phyloP scores from a whole-genome alignment of 2,113 vertebrate species.

The Donacobius atricapilla region DNA sequence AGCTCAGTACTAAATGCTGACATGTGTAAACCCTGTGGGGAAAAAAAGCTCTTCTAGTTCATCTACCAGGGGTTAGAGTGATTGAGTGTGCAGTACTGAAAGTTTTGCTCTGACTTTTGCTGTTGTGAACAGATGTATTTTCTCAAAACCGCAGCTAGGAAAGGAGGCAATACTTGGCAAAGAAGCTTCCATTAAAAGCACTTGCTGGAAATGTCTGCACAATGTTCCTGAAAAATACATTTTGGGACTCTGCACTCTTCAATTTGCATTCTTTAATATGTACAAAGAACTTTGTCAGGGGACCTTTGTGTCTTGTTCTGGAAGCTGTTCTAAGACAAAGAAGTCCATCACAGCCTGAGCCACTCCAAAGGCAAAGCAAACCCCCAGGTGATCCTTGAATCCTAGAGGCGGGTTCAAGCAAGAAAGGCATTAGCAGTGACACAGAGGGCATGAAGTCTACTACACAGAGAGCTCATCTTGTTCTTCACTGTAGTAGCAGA shows the following conservation, averaged over 20 bases:
- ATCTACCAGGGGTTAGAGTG: neutral
- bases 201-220: constrained; percentile 32
- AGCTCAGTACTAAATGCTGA: neutral
- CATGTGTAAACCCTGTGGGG: neutral
- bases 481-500: neutral
- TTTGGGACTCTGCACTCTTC: neutral
- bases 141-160: constrained; percentile 14
- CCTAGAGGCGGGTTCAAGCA: neutral
- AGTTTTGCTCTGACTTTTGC: neutral
- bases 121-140: neutral
- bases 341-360: neutral
- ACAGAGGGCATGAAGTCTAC: neutral
- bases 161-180: constrained; percentile 7
- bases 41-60: neutral
- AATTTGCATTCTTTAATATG: neutral
- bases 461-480: neutral
- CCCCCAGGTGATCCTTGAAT: neutral
- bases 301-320: neutral
- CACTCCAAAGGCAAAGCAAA: neutral
- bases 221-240: constrained; percentile 1
- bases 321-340: neutral
- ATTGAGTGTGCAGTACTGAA: neutral
- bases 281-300: neutral
- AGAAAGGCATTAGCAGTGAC: neutral
- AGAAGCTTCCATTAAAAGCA: constrained; percentile 26